phyloP scores from a whole-genome alignment of 2,113 vertebrate species.

The Rhynchomys soricoides region DNA sequence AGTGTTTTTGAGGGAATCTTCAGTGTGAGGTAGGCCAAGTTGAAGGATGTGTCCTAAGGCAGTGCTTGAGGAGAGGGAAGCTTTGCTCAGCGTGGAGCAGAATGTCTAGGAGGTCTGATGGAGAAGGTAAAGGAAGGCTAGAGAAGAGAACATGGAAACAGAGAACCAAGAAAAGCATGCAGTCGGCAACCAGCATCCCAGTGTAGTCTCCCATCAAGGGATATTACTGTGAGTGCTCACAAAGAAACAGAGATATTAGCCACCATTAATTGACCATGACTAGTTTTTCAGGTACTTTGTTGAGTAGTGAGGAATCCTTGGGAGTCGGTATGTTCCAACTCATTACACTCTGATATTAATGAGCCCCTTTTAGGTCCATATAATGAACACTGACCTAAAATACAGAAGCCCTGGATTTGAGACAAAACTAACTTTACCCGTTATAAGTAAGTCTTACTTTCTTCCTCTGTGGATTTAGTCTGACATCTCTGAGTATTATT shows the following conservation, averaged over 20 bases:
- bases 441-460: not conserved
- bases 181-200: not conserved
- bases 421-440: not conserved
- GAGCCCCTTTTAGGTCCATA: not conserved
- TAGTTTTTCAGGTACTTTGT: rapidly evolving
- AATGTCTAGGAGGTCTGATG: not conserved
- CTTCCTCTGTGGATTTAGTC: not conserved
- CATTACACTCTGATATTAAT: not conserved
- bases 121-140: not conserved
- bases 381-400: not conserved
- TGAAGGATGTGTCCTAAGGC: not conserved
- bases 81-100: not conserved
- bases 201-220: rapidly evolving
- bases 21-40: not conserved
- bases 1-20: not conserved
- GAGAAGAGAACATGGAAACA: not conserved
- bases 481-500: not conserved
- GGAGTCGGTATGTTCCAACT: not conserved
- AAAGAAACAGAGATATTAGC: not conserved
- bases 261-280: too few species aligned
- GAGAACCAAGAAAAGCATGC: not conserved
- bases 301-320: not conserved
- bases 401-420: not conserved
- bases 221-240: not conserved
- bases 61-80: not conserved